Base-by-base conservation (phyloP, 2,113 vertebrate species). In the Phalacrocorax carbo region DNA sequence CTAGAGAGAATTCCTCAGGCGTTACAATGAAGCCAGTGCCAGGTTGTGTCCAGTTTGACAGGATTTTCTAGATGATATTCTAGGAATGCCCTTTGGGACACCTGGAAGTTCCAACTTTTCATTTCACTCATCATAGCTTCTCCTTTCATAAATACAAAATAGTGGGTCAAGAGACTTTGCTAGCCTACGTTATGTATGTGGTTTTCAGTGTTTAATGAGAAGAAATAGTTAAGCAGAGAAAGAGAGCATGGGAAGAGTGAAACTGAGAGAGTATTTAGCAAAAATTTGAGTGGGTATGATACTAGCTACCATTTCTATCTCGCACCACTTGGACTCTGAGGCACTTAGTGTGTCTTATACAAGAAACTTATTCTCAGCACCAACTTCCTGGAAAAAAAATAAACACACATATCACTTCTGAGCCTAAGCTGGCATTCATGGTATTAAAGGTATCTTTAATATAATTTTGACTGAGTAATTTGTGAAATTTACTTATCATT, bases 11-110 rank as follows among this genome's bases (percentile, higher is more conserved):
- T 34, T 79, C 23, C 51, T 62, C 55, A 70, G n/a, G 32, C 36
- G 15, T 36, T 86, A 62, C 32, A 73, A 13, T 0, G 1, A 10
- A 0, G 7, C 8, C 48, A 42, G 26, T 78, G 61, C 38, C 12
- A 54, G 49, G 13, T 69, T 52, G 52, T 73, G 21, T 30, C 21
- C 19, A 27, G 17, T 82, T 78, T 46, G 40, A 51, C 30, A 48
- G 48, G 22, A 48, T 73, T 78, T 92, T 70, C 34, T 75, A 75
- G 49, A 48, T 80, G 17, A 48, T 57, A 11, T 76, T 48, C 48
- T 29, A 64, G 55, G 29, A 73, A 64, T 57, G 40, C 36, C 29
- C 60, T 71, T 51, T 40, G 38, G 34, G 42, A 79, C 29, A 40
- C 36, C 25, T 86, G 27, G n/a, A 60, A 81, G 20, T 86, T 9